phyloP scores from a whole-genome alignment of 2,888 invertebrate species.

The Chrysolina americana region DNA sequence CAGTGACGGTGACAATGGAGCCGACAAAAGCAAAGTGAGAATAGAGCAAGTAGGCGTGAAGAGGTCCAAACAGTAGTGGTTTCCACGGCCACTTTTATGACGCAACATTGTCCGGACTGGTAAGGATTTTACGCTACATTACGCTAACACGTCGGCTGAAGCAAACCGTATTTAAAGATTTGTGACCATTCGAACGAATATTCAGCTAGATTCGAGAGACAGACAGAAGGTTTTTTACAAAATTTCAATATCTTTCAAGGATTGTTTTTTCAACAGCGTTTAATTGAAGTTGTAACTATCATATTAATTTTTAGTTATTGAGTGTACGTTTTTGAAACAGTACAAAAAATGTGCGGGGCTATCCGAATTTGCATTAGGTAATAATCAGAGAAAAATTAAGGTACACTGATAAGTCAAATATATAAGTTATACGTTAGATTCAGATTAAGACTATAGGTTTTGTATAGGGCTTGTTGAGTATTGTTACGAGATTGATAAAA shows the following conservation, averaged over 20 bases:
- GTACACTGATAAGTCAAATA: no score
- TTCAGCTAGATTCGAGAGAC: neutral
- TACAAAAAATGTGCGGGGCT: no score
- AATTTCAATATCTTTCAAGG: neutral
- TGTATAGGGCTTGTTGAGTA: no score
- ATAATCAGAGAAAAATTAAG: no score
- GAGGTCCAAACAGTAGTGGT: conserved; percentile 46
- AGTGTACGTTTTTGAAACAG: no score
- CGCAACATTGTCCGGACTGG: conserved; percentile 42
- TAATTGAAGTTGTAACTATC: no score
- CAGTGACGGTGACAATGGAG: conserved; percentile 36
- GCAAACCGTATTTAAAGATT: conserved; percentile 8
- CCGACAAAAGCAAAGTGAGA: conserved; percentile 47
- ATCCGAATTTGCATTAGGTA: no score
- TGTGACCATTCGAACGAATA: conserved; percentile 7
- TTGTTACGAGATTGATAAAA: no score
- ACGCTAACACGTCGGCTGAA: conserved; percentile 39
- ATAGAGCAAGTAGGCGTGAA: conserved; percentile 49
- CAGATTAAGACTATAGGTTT: no score
- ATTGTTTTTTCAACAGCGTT: no score
- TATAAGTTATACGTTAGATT: no score
- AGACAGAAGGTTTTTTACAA: neutral
- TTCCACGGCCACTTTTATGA: conserved; percentile 48
- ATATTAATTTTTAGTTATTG: no score
- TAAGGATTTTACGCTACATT: conserved; percentile 50